Evolutionary conservation across 1,140 invertebrate genomes (phyloP).

Genomic region (Trigoniulus corallinus): DNA sequence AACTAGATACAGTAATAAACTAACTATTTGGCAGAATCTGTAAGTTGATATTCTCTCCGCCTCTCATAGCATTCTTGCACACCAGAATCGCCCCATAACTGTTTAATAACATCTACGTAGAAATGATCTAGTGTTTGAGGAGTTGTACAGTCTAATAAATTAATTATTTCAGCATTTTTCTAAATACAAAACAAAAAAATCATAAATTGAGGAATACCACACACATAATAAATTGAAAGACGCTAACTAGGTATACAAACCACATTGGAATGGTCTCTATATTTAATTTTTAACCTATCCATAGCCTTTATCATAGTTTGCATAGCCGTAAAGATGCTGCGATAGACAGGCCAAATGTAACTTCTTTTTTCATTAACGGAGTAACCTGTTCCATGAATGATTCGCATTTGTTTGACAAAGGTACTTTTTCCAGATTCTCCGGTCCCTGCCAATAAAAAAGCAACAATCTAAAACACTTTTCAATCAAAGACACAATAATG

Average conservation of each 20-base stretch:
- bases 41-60: conserved; percentile 97
- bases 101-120: conserved; percentile 93
- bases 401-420: conserved; percentile 45
- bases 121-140: conserved; percentile 95
- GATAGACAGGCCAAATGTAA: conserved; percentile 39
- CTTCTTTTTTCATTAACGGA: conserved; percentile 35
- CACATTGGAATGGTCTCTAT: conserved; percentile 30
- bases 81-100: conserved; percentile 87
- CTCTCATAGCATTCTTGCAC: conserved; percentile 99
- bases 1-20: no score
- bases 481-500: no score
- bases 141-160: conserved; percentile 94
- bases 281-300: conserved; percentile 36
- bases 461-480: no score
- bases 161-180: conserved; percentile 93
- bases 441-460: conserved; percentile 30
- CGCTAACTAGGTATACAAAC: conserved; percentile 15
- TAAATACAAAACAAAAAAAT: conserved; percentile 32
- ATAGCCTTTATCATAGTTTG: conserved; percentile 37
- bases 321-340: conserved; percentile 43
- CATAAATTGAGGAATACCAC: background rate
- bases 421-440: conserved; percentile 40
- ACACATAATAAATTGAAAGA: background rate
- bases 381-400: conserved; percentile 39
- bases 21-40: conserved; percentile 99